Conservation (phyloP, 2,888 invertebrate species). For the Drosophila setosimentum region DNA sequence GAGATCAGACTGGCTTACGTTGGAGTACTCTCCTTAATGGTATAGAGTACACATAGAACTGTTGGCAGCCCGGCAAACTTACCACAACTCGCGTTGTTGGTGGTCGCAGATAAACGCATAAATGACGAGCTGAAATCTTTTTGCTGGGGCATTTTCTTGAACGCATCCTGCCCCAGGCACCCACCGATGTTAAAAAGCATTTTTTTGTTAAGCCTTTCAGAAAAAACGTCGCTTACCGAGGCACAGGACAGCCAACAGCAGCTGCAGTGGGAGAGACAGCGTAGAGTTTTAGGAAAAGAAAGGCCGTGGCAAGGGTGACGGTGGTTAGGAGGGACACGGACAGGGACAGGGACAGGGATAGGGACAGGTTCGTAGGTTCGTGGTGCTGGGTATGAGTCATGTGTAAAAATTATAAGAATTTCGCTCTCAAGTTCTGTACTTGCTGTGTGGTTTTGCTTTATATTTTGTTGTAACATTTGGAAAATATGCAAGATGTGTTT, state of each 20-base stretch:
- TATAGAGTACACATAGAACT: slow-evolving; percentile 1
- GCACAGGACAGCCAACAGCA: slow-evolving; percentile 21
- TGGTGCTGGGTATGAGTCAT: slow-evolving; percentile 41
- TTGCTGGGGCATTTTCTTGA: slow-evolving; percentile 72
- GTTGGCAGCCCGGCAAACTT: slow-evolving; percentile 32
- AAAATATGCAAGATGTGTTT: slow-evolving; percentile 58
- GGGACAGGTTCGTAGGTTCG: neutral
- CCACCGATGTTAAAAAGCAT: slow-evolving; percentile 72
- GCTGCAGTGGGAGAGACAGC: neutral
- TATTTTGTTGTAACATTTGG: slow-evolving; percentile 49
- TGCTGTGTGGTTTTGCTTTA: slow-evolving; percentile 40
- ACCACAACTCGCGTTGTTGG: slow-evolving; percentile 64
- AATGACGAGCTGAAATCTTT: slow-evolving; percentile 80
- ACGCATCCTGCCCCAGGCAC: slow-evolving; percentile 16
- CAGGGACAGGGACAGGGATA: neutral
- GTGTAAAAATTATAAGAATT: slow-evolving; percentile 79
- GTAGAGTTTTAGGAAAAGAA: neutral
- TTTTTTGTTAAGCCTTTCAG: slow-evolving; percentile 78
- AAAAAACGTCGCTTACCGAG: slow-evolving; percentile 61
- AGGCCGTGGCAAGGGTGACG: neutral
- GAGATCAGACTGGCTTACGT: neutral
- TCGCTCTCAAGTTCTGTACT: slow-evolving; percentile 72
- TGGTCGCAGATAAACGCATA: slow-evolving; percentile 77
- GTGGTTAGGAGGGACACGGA: neutral
- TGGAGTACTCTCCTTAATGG: neutral